Evolutionary conservation across 2,113 vertebrate genomes (phyloP).

Genomic region (Equus quagga): DNA sequence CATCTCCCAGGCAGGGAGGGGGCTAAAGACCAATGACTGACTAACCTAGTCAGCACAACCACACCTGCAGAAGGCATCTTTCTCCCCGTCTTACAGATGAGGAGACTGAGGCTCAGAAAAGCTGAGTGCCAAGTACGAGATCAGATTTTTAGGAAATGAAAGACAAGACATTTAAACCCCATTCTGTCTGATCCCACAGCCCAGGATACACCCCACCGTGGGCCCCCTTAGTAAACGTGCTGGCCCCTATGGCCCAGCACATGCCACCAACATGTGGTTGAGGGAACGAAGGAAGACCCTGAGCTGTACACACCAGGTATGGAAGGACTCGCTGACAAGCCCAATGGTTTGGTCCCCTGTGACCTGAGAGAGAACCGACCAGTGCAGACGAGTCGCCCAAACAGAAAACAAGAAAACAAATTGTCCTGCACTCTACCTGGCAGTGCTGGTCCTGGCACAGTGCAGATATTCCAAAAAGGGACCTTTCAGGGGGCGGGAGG

Average conservation of each 20-base stretch:
- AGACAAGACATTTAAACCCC: neutral
- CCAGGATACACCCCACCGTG: neutral
- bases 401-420: neutral
- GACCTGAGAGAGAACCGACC: neutral
- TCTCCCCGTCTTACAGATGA: neutral
- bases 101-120: neutral
- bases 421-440: neutral
- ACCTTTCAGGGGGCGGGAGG: neutral
- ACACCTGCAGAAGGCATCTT: too few species aligned
- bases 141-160: neutral
- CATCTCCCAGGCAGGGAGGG: neutral
- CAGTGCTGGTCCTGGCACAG: accelerated
- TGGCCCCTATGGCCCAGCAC: neutral
- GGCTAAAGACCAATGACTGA: accelerated
- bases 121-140: neutral
- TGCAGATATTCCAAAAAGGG: neutral
- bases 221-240: neutral
- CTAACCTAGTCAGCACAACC: neutral
- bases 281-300: neutral
- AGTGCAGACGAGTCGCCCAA: neutral
- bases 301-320: neutral
- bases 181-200: neutral
- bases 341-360: neutral
- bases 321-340: accelerated
- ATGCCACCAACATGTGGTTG: neutral